Evolutionary conservation across 1,140 invertebrate species (phyloP).

Genomic region (Carposina sasakii): DNA sequence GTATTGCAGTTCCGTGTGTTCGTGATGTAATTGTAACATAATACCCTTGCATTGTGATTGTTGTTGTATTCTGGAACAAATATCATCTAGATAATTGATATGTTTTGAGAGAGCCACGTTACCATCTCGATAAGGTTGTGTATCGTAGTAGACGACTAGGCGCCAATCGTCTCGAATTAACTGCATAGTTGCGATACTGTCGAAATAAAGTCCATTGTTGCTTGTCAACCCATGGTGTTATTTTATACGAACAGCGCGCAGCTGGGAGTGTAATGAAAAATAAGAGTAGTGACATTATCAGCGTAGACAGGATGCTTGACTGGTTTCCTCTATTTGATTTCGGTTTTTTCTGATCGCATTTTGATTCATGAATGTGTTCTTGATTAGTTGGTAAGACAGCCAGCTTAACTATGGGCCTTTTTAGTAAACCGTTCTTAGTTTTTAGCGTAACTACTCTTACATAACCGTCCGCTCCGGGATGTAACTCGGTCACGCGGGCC

Average conservation of each 20-base stretch:
- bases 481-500: constrained; percentile 32
- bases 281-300: constrained; percentile 16
- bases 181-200: constrained; percentile 20
- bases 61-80: constrained; percentile 17
- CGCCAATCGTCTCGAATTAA: constrained; percentile 24
- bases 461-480: constrained; percentile 27
- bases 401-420: not conserved
- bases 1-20: constrained; percentile 24
- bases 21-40: constrained; percentile 25
- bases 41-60: constrained; percentile 20
- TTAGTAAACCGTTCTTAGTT: constrained; percentile 15
- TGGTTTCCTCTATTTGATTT: constrained; percentile 7
- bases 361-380: constrained; percentile 13
- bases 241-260: constrained; percentile 10
- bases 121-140: constrained; percentile 22
- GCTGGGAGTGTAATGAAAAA: constrained; percentile 17
- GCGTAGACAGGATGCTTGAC: constrained; percentile 2
- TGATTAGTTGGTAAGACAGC: not conserved
- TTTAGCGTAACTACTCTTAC: constrained; percentile 35
- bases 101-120: constrained; percentile 16
- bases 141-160: constrained; percentile 25
- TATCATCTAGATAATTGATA: constrained; percentile 17
- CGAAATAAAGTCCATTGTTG: constrained; percentile 22
- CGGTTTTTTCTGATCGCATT: not conserved
- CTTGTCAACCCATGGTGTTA: constrained; percentile 15